Conservation (phyloP, 2,888 invertebrate species). For the Agrochola macilenta region DNA sequence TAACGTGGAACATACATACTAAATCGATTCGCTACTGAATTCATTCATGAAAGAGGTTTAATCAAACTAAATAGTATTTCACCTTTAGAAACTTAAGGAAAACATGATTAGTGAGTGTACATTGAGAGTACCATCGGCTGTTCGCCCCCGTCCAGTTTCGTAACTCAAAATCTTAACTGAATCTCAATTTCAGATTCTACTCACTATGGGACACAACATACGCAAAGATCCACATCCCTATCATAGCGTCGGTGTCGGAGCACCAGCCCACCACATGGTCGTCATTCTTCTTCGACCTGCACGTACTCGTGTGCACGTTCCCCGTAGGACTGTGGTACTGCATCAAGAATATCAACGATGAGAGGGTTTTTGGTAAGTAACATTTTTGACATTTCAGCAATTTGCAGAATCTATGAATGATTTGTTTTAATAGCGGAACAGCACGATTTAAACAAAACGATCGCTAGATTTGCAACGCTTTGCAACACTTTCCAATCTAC, state of each 20-base stretch:
- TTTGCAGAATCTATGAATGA: not conserved
- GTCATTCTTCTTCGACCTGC: constrained; percentile 99
- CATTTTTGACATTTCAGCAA: not conserved
- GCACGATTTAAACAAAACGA: not conserved
- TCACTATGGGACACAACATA: constrained; percentile 99
- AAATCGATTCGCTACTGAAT: not conserved
- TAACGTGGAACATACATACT: not conserved
- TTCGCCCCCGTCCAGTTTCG: not conserved
- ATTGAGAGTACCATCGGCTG: not conserved
- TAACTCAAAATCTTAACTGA: not conserved
- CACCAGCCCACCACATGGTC: constrained; percentile 99
- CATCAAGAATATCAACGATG: constrained; percentile 99
- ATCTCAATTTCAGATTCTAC: constrained; percentile 94
- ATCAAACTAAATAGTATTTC: not conserved
- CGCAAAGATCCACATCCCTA: constrained; percentile 99
- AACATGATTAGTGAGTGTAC: not conserved
- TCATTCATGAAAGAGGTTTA: not conserved
- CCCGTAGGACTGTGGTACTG: constrained; percentile 99
- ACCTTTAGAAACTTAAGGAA: not conserved
- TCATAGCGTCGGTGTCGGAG: constrained; percentile 99
- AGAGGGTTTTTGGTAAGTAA: constrained; percentile 97
- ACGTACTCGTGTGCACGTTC: constrained; percentile 98
- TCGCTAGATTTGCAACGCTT: not conserved
- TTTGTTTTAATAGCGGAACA: not conserved
- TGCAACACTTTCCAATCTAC: not conserved